These are phyloP conservation scores for Leucopsar rothschildi DNA, from an alignment of 2,113 vertebrate species.

Conservation along the genomic window DNA sequence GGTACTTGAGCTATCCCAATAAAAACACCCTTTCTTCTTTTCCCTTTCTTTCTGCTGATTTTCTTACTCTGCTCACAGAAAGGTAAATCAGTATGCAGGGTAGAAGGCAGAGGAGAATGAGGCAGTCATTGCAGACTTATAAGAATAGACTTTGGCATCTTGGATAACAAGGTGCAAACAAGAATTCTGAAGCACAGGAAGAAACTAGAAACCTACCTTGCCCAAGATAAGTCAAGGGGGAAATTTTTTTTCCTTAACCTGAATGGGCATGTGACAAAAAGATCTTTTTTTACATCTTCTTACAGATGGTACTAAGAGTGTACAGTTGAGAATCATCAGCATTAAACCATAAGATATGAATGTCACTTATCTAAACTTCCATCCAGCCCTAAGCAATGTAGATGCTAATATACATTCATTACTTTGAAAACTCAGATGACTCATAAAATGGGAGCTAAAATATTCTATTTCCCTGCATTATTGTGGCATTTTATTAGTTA, in stretches of 20 bases:
- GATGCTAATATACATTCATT: slow-evolving; percentile 20
- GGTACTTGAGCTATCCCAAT: background rate
- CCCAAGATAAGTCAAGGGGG: background rate
- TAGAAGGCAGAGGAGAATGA: background rate
- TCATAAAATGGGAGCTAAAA: slow-evolving; percentile 24
- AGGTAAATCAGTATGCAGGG: background rate
- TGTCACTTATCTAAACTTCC: slow-evolving; percentile 42
- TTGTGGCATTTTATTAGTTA: slow-evolving; percentile 14
- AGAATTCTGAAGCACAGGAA: background rate
- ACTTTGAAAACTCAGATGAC: slow-evolving; percentile 20
- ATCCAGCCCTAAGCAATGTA: slow-evolving; percentile 14
- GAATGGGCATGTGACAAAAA: background rate
- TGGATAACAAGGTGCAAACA: background rate
- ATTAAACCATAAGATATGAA: slow-evolving; percentile 8
- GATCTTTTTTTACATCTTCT: background rate
- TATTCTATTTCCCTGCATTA: background rate
- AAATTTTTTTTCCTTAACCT: background rate
- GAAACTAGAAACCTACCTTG: background rate
- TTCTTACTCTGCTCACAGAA: background rate
- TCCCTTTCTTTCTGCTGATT: background rate
- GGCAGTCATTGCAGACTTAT: background rate
- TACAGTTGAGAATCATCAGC: background rate
- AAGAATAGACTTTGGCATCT: background rate
- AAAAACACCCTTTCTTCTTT: background rate
- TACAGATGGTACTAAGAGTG: background rate